Percentiles rank a stretch among this genome's conserved stretches.
These are phyloP conservation scores for Latrodectus hesperus DNA, from an alignment of 2,888 invertebrate genomes.

Conservation along the genomic window DNA sequence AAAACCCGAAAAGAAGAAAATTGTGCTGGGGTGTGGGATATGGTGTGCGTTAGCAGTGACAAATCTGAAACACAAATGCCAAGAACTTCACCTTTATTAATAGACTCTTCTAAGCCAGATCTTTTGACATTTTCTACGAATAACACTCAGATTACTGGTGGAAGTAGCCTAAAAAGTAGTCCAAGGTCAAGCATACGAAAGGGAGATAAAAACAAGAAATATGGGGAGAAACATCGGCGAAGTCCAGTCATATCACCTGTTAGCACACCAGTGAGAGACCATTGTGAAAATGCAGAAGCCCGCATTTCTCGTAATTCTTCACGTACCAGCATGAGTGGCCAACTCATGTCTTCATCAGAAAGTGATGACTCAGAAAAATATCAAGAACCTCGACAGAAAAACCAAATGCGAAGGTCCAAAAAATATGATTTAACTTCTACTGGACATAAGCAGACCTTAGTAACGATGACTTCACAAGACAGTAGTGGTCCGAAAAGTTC, in stretches of 20 bases:
- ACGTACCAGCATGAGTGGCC: conserved; percentile 55
- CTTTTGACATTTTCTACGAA: conserved; percentile 44
- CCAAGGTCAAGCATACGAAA: conserved; percentile 40
- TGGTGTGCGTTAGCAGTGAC: conserved; percentile 73
- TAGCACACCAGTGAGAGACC: conserved; percentile 53
- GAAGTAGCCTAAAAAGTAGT: conserved; percentile 45
- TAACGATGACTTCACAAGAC: conserved; percentile 45
- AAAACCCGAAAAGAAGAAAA: conserved; percentile 83
- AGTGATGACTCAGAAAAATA: conserved; percentile 55
- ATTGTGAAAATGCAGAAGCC: conserved; percentile 38
- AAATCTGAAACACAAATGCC: conserved; percentile 10
- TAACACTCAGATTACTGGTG: conserved; percentile 18
- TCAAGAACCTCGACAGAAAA: conserved; percentile 37
- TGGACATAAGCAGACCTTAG: conserved; percentile 24
- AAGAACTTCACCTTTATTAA: conserved; percentile 12
- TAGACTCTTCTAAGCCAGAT: conserved; percentile 49
- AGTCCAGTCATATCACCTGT: conserved; percentile 63
- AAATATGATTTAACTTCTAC: conserved; percentile 12
- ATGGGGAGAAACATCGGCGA: conserved; percentile 41
- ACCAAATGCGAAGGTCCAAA: conserved; percentile 35
- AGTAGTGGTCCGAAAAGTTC: conserved; percentile 44
- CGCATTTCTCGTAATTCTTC: conserved; percentile 61
- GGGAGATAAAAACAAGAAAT: conserved; percentile 54
- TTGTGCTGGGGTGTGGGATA: conserved; percentile 81
- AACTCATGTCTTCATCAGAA: conserved; percentile 59